Evolutionary conservation across 2,797 vertebrate genomes (phyloP), one percentile per base, ranked within the genome.

Genomic region (Dendrocincla fuliginosa): DNA sequence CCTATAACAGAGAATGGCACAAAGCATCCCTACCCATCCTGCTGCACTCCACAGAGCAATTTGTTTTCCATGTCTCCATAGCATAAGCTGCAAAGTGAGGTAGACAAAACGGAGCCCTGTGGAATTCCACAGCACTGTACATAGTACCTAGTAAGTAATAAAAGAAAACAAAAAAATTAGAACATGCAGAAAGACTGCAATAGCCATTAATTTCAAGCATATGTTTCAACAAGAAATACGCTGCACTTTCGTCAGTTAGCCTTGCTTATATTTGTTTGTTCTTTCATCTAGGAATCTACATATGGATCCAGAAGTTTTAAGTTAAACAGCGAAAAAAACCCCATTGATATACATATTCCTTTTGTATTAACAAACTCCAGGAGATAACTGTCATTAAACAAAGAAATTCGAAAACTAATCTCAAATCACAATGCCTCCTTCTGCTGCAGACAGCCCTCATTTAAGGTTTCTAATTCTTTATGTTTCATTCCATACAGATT

Each of bases 51-150:
- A 41, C 82, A 59, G 22, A 99, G 97, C 44, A 99, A 91, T 49
- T 82, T 77, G 49, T 98, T 99, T 96, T 99, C 99, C 99, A 99
- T 99, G 97, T 99, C 98, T 44, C 99, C 99, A 3, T 99, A 99
- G 96, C 98, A 99, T 53, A 99, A 97, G 50, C 98, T 99, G 97
- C 99, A 99, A 49, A 99, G 98, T 91, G 99, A 97, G 10, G 98
- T 97, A 64, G 99, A 99, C 73, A 99, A 98, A 6, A 98, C 97
- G 2, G 98, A 99, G 16, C 99, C 99, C 96, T 99, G 99, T 5
- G 99, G 99, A 96, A 99, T 98, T 78, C 99, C 99, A 96, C 97
- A 97, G 84, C 98, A 96, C 96, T 99, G 99, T 65, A 98, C 82
- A 56, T 99, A 99, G 47, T 95, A 98, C 92, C 99, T 99, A 65